Base-by-base conservation (phyloP, 2,888 invertebrate genomes). In the Xestobium rufovillosum region DNA sequence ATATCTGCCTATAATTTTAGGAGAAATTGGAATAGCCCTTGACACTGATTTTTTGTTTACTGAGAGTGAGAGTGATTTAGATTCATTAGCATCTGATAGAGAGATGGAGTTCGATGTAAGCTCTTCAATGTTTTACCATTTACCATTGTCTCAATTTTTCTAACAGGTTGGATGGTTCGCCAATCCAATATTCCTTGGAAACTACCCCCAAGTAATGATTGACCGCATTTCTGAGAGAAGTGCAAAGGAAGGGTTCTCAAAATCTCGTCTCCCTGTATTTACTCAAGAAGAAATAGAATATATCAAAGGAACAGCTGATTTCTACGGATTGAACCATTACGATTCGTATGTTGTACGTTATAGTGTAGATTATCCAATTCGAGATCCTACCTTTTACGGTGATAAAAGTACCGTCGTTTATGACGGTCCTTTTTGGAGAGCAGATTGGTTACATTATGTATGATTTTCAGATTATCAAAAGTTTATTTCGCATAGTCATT, bases 241-340 rank as follows among this genome's bases (percentile, higher is more conserved):
- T 50, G 34, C 50, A 6, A 46, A 55, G 3, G 71, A 72, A 57
- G 69, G 70, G 9, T 72, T 56, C 43, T 47, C 56, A n/a, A 53
- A 66, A 39, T 71, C 73, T 3, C 62, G 73, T n/a, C 57, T 73
- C 14, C 73, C 72, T 11, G 57, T 58, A 38, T 73, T 73, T 46
- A 61, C 68, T 1, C 43, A 53, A n/a, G 58, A 67, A 51, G 68
- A 72, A 62, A 66, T 71, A 31, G 36, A 44, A 27, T 28, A 31
- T 10, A 39, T 58, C 55, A 34, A 48, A 69, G 78, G 65, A 52
- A 45, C 72, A 31, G 65, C 71, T 2, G 78, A 78, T 49, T 76
- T 76, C 55, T 68, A 76, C 30, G 77, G 75, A 0, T 50, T 77
- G 12, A 78, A 78, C 48, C 72, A 74, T 47, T 79, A 78, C 51